Evolutionary conservation across 2,797 vertebrate species (phyloP), one percentile per base, ranked within the genome.

Genomic region (Poecilia picta): DNA sequence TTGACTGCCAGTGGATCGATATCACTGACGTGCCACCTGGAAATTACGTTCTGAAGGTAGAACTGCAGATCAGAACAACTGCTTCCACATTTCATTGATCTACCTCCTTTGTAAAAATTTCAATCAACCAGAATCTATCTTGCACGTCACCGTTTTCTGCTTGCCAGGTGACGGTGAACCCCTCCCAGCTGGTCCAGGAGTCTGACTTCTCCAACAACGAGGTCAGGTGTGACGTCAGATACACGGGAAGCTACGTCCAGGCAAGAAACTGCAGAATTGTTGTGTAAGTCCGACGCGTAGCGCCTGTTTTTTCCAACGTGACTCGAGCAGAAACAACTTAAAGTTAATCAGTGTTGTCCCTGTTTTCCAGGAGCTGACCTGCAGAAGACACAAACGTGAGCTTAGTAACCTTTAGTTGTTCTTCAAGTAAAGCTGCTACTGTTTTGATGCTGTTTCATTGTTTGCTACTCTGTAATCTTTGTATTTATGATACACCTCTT

Each of bases 1-100:
- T 97, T 10, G 96, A 97, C 91, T 97, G 96, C 78, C 96, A 97
- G 90, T 97, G 96, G 96, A 96, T 97, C 47, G 96, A 97, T 89
- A 95, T 97, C 84, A 97, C 96, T 0, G 96, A 97, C 4, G 95
- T 97, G 1, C 91, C 89, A 0, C 96, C 96, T 1, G 96, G 96
- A 75, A 94, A 95, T 85, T 97, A 97, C 79, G 86, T 96, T 6
- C 95, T 97, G 18, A 96, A 96, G 94, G 96, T 95, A 79, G 47
- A 49, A 36, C 33, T 25, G 51, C 20, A 25, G 36, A 72, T 1
- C 20, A 31, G 23, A 43, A 4, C 8, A 49, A 1, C 5, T 49
- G 10, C 28, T 47, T 49, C 6, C 25, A 46, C 41, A 23, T 49
- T 28, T 71, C 25, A 13, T n/a, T n/a, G 8, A 39, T n/a, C 18